These are phyloP conservation scores for Panthera tigris DNA, from an alignment of 2,113 vertebrate species.

Conservation along the genomic window DNA sequence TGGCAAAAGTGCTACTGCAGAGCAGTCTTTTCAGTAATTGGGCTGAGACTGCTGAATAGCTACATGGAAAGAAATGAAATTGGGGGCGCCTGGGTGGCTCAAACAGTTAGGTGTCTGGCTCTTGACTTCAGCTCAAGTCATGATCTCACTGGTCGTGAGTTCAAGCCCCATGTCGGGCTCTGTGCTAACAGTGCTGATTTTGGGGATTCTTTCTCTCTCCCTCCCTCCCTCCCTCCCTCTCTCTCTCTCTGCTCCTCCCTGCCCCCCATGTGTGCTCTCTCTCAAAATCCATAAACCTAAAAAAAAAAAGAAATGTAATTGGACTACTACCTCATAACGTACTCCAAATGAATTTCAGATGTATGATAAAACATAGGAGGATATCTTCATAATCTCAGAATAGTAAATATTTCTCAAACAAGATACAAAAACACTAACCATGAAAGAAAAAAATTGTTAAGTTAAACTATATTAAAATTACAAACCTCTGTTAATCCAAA, in stretches of 20 bases:
- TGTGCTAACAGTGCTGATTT: no score
- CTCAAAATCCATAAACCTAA: no score
- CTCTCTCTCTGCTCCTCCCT: no score
- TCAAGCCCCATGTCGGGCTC: no score
- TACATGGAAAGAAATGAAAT: constrained; percentile 30
- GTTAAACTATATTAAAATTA: constrained; percentile 30
- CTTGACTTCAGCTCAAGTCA: no score
- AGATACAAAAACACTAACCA: constrained; percentile 14
- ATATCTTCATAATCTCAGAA: constrained; percentile 21
- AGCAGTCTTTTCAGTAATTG: constrained; percentile 30
- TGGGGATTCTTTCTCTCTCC: no score
- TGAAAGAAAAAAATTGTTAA: not conserved
- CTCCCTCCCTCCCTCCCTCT: no score
- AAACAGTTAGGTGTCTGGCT: no score
- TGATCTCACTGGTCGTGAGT: no score
- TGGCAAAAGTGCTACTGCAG: not conserved
- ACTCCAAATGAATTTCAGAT: constrained; percentile 24
- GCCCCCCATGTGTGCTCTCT: no score
- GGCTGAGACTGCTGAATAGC: not conserved
- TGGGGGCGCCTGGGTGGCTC: not conserved
- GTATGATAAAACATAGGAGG: constrained; percentile 38
- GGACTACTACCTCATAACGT: not conserved
- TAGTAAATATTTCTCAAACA: constrained; percentile 40
- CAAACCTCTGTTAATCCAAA: constrained; percentile 31
- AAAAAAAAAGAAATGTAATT: constrained; percentile 25